phyloP scores from a whole-genome alignment of 2,113 vertebrate species.

The Abramis brama region DNA sequence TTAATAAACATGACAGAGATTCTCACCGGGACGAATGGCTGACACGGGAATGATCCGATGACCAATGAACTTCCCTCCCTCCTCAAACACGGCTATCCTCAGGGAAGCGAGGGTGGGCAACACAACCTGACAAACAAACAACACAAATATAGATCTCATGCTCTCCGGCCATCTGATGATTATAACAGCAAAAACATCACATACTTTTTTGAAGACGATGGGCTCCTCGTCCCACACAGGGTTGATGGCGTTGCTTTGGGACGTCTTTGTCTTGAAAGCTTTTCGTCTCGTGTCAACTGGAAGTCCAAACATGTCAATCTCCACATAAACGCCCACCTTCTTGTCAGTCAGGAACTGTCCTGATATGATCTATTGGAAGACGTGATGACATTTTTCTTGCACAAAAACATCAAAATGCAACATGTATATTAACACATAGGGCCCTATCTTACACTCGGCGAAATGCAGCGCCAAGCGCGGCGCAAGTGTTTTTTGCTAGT shows the following conservation, averaged over 20 bases:
- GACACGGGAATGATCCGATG: conserved; percentile 89
- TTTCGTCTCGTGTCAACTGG: conserved; percentile 89
- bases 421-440: background rate
- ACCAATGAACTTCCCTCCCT: conserved; percentile 91
- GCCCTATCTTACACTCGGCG: no score
- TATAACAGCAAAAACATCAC: conserved; percentile 9
- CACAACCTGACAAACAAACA: conserved; percentile 76
- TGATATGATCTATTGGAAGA: conserved; percentile 81
- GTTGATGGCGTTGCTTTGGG: conserved; percentile 88
- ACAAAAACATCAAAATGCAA: background rate
- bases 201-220: conserved; percentile 90
- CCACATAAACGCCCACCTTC: conserved; percentile 89
- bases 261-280: conserved; percentile 88
- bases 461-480: no score
- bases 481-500: no score
- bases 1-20: no score
- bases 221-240: conserved; percentile 89
- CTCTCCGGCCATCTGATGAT: background rate
- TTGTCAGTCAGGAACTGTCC: conserved; percentile 91
- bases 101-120: conserved; percentile 85
- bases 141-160: background rate
- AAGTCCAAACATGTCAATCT: conserved; percentile 91
- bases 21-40: conserved; percentile 85
- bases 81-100: conserved; percentile 87
- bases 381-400: background rate